Conservation (phyloP, 2,888 invertebrate species). For the Fragum whitleyi region DNA sequence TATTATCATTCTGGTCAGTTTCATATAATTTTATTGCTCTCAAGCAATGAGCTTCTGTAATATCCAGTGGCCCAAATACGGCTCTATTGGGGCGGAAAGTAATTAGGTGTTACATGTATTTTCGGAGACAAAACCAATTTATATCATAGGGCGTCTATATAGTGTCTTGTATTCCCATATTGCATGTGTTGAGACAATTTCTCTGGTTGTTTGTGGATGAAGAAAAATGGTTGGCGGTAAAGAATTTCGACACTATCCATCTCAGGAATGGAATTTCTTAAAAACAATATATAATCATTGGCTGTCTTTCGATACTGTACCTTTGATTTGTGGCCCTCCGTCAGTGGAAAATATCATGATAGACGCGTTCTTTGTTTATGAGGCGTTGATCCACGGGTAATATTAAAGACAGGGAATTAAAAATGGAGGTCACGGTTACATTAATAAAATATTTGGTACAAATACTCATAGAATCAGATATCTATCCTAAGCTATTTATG, state of each 20-base stretch:
- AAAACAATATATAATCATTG: too few species aligned
- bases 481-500: too few species aligned
- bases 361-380: too few species aligned
- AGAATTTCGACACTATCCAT: neutral
- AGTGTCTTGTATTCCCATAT: neutral
- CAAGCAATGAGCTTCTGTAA: neutral
- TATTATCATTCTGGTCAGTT: neutral
- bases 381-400: too few species aligned
- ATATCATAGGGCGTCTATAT: constrained; percentile 8
- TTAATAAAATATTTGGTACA: too few species aligned
- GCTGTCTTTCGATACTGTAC: too few species aligned
- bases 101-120: neutral
- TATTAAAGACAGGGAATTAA: too few species aligned
- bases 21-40: neutral
- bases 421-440: too few species aligned
- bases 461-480: too few species aligned
- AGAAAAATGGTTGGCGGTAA: neutral
- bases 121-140: constrained; percentile 1
- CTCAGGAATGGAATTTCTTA: too few species aligned
- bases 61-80: neutral
- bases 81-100: neutral
- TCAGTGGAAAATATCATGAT: too few species aligned
- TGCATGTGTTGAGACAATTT: constrained; percentile 1
- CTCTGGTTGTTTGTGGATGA: neutral
- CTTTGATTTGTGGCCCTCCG: too few species aligned